Conservation (phyloP, 2,113 vertebrate genomes). For the Burhinus oedicnemus region DNA sequence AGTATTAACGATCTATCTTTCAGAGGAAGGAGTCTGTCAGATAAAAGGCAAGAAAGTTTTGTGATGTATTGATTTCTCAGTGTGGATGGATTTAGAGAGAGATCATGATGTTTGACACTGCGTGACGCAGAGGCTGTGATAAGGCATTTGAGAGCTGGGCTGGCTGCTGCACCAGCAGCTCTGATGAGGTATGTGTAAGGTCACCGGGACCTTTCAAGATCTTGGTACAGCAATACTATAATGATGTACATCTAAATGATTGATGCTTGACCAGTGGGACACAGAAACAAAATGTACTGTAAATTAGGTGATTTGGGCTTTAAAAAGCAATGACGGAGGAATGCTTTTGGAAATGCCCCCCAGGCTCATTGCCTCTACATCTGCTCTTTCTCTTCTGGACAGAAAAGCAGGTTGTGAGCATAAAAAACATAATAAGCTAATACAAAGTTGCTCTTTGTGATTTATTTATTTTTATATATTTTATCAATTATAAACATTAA, state of each 20-base stretch:
- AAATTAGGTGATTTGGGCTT: background rate
- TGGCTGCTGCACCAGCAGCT: background rate
- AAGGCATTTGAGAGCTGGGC: background rate
- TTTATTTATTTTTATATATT: background rate
- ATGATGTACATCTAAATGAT: background rate
- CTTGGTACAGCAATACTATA: background rate
- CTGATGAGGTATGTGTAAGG: background rate
- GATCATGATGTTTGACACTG: background rate
- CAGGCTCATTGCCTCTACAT: background rate
- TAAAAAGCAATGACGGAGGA: background rate
- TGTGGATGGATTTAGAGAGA: background rate
- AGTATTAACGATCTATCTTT: background rate
- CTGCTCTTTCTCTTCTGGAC: background rate
- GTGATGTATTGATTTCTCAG: background rate
- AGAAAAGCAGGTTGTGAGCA: background rate
- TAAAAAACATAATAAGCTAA: background rate
- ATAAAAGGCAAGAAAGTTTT: background rate
- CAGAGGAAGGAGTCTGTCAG: background rate
- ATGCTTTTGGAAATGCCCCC: background rate
- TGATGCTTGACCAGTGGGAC: background rate
- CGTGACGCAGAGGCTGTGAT: background rate
- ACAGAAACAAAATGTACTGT: background rate
- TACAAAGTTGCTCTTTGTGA: background rate
- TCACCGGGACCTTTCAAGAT: background rate
- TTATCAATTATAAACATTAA: background rate